phyloP scores from a whole-genome alignment of 2,888 invertebrate species.

The Brachyopa scutellaris region DNA sequence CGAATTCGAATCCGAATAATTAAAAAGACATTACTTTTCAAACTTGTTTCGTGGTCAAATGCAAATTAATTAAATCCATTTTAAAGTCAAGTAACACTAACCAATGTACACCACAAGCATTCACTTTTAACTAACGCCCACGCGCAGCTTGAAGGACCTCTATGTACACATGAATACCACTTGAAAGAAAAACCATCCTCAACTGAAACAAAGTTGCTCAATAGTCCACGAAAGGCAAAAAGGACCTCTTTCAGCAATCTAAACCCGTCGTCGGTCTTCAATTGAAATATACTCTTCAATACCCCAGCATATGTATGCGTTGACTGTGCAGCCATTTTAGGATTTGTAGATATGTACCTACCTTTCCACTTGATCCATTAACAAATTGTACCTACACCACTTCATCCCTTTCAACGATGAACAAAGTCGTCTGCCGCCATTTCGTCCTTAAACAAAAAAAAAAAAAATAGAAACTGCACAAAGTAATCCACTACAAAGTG shows the following conservation, averaged over 20 bases:
- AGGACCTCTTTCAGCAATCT: conserved; percentile 18
- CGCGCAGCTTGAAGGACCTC: too few relatives aligned
- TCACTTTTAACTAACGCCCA: too few relatives aligned
- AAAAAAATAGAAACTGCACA: too few relatives aligned
- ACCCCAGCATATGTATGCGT: background rate
- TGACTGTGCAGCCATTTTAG: conserved; percentile 49
- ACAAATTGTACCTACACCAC: conserved; percentile 67
- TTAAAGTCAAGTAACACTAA: too few relatives aligned
- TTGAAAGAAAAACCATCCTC: too few relatives aligned
- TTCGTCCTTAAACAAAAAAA: background rate
- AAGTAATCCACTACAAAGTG: conserved; percentile 71
- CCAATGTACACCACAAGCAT: too few relatives aligned
- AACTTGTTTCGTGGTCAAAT: too few relatives aligned
- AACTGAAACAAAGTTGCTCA: conserved; percentile 58
- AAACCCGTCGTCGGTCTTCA: conserved; percentile 7
- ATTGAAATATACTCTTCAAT: conserved; percentile 52
- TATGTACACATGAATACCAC: too few relatives aligned
- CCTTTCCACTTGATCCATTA: conserved; percentile 66
- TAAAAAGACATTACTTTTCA: too few relatives aligned
- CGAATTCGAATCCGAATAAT: too few relatives aligned
- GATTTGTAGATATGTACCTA: too few relatives aligned
- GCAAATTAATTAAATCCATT: too few relatives aligned
- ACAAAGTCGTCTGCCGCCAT: conserved; percentile 9
- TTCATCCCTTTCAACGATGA: conserved; percentile 59
- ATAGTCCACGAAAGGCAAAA: conserved; percentile 8